Evolutionary conservation across 2,797 vertebrate genomes (phyloP).

Genomic region (Cynodonichthys magdalenae): DNA sequence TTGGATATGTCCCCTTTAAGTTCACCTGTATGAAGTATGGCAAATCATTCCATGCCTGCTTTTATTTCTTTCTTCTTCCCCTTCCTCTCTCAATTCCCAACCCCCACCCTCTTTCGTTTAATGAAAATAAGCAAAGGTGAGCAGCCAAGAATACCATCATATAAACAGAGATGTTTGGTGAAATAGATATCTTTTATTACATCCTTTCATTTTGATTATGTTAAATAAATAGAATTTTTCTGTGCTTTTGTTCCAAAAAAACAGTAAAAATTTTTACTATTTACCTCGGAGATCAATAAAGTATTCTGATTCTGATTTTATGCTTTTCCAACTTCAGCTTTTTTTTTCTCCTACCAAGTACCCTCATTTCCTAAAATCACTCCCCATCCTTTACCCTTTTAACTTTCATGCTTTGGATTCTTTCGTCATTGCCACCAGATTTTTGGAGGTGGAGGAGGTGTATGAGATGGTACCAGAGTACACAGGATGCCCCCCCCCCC

Average conservation of each 20-base stretch:
- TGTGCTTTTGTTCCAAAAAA: neutral
- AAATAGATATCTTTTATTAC: too few relatives aligned
- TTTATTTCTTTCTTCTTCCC: constrained; percentile 42
- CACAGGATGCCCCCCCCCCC: constrained; percentile 36
- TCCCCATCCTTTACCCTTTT: constrained; percentile 9
- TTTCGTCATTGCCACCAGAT: constrained; percentile 47
- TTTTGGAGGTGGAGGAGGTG: constrained; percentile 45
- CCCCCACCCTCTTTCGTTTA: constrained; percentile 21
- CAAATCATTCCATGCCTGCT: constrained; percentile 41
- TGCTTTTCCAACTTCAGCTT: constrained; percentile 24
- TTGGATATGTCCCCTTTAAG: too few relatives aligned
- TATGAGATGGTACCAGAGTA: constrained; percentile 49
- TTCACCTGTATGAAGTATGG: constrained; percentile 54
- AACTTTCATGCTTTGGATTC: constrained; percentile 12
- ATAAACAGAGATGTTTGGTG: constrained; percentile 19
- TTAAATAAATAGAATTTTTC: too few relatives aligned
- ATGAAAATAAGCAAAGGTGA: constrained; percentile 33
- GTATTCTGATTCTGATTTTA: too few relatives aligned
- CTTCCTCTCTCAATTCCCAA: neutral
- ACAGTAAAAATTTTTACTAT: too few relatives aligned
- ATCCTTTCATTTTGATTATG: too few relatives aligned
- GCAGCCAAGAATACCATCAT: constrained; percentile 32
- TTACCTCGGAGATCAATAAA: too few relatives aligned
- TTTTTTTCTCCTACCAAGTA: constrained; percentile 9
- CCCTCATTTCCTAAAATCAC: too few relatives aligned